These are phyloP conservation scores for Gymnothorax javanicus DNA, from an alignment of 2,797 vertebrate species.

Conservation along the genomic window DNA sequence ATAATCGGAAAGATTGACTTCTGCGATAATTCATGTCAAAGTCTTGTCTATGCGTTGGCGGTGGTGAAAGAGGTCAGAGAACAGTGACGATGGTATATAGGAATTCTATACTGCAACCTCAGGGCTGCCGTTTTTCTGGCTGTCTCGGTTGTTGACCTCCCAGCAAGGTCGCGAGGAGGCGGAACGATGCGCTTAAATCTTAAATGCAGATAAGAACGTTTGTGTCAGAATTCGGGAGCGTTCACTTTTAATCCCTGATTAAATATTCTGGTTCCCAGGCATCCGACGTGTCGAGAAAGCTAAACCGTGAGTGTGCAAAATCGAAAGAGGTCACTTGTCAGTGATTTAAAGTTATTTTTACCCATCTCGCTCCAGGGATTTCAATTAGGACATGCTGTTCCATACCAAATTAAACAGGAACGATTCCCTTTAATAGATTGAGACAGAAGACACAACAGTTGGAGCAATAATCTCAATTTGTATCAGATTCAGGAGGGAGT, in stretches of 20 bases:
- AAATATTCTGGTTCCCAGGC: constrained; percentile 36
- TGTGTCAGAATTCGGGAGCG: background rate
- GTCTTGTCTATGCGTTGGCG: background rate
- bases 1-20: background rate
- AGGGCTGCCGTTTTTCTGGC: background rate
- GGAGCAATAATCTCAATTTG: background rate
- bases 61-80: background rate
- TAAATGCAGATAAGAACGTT: background rate
- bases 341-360: constrained; percentile 72
- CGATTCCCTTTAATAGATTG: constrained; percentile 56
- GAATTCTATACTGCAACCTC: background rate
- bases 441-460: constrained; percentile 36
- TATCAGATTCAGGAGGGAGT: background rate
- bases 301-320: constrained; percentile 41
- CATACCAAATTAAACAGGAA: constrained; percentile 63
- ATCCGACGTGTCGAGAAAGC: constrained; percentile 31
- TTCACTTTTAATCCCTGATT: constrained; percentile 35
- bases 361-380: constrained; percentile 55
- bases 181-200: background rate
- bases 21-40: background rate
- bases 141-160: background rate
- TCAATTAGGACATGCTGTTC: constrained; percentile 72
- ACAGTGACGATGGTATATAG: background rate
- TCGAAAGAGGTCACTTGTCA: constrained; percentile 67
- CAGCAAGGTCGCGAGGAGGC: background rate